Evolutionary conservation across 2,888 invertebrate species (phyloP).

Genomic region (Tiliacea aurago): DNA sequence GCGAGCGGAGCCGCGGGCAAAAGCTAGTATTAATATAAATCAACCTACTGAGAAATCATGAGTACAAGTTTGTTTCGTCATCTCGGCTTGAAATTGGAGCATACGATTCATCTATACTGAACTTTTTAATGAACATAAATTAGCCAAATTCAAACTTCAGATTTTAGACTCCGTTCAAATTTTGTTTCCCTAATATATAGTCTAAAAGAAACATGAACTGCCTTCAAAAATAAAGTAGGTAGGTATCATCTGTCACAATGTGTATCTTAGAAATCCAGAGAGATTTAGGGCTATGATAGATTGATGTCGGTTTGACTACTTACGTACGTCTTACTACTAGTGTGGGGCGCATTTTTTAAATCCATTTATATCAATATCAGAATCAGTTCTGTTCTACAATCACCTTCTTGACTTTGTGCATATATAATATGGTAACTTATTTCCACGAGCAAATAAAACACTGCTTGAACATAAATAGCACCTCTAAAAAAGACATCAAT

Average conservation of each 20-base stretch:
- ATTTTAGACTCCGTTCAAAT: neutral
- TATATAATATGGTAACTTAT: too few species aligned
- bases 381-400: neutral
- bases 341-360: neutral
- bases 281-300: neutral
- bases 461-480: neutral
- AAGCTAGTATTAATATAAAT: too few species aligned
- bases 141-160: neutral
- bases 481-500: constrained; percentile 16
- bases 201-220: neutral
- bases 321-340: neutral
- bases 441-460: neutral
- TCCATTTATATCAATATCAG: neutral
- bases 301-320: neutral
- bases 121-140: too few species aligned
- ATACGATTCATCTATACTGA: neutral
- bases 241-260: neutral
- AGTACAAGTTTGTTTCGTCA: neutral
- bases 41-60: constrained; percentile 37
- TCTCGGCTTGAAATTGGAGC: constrained; percentile 26
- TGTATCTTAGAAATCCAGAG: neutral
- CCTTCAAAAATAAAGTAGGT: neutral
- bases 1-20: too few species aligned
- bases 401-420: neutral
- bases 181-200: neutral